Conservation (phyloP, 2,113 vertebrate genomes). For the Peromyscus leucopus region DNA sequence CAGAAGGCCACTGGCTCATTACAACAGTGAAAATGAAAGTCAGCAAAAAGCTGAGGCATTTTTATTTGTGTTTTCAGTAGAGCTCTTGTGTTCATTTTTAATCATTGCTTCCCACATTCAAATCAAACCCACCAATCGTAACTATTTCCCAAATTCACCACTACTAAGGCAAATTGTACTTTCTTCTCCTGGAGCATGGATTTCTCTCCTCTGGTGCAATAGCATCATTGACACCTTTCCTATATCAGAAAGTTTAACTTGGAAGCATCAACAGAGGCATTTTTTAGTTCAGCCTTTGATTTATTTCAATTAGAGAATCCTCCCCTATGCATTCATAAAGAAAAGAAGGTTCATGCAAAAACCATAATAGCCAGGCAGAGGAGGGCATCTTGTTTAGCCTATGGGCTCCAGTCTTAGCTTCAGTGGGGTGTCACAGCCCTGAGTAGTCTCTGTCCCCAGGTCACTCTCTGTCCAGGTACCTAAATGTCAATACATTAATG, state of each 20-base stretch:
- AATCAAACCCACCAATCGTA: slow-evolving; percentile 3
- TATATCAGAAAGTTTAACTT: slow-evolving; percentile 3
- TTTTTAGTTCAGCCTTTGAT: neutral
- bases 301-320: neutral
- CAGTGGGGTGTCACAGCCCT: neutral
- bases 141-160: slow-evolving; percentile 25
- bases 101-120: slow-evolving; percentile 41
- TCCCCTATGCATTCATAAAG: neutral
- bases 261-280: slow-evolving; percentile 17
- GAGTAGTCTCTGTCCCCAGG: neutral
- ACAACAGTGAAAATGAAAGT: neutral
- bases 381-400: neutral
- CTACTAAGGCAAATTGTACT: slow-evolving; percentile 39
- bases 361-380: neutral
- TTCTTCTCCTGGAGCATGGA: neutral
- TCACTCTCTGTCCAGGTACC: neutral
- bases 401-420: neutral
- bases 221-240: neutral
- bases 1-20: neutral
- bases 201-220: neutral
- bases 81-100: slow-evolving; percentile 37
- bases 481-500: neutral
- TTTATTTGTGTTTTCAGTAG: neutral
- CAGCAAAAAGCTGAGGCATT: neutral
- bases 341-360: neutral